Evolutionary conservation across 2,113 vertebrate species (phyloP).

Genomic region (Orthochromis indermauri): DNA sequence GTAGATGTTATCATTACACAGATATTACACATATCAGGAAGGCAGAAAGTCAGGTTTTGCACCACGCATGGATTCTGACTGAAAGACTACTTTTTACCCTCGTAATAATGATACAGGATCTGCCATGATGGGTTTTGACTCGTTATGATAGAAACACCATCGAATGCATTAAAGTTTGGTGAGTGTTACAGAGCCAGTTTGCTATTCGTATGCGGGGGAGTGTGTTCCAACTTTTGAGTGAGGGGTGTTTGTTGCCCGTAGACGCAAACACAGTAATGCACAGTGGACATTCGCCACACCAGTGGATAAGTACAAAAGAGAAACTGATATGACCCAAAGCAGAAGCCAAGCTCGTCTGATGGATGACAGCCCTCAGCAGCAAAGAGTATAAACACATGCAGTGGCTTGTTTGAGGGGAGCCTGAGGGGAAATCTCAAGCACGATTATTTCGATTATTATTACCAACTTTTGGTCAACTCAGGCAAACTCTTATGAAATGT

Average conservation of each 20-base stretch:
- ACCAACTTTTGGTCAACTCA: not conserved
- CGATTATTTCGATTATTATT: not conserved
- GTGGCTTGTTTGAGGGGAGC: constrained; percentile 37
- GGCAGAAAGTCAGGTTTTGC: not conserved
- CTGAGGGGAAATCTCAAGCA: not conserved
- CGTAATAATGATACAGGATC: not conserved
- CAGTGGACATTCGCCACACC: not conserved
- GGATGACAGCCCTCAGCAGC: not conserved
- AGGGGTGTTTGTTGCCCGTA: not conserved
- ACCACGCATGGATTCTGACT: not conserved
- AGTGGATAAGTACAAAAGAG: not conserved
- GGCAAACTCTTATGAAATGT: not conserved
- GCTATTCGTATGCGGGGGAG: not conserved
- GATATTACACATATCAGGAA: not conserved
- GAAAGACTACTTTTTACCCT: not conserved
- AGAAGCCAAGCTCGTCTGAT: constrained; percentile 27
- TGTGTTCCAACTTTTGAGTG: not conserved
- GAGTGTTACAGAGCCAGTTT: not conserved
- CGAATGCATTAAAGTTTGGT: not conserved
- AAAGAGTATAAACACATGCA: constrained; percentile 29
- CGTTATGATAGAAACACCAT: not conserved
- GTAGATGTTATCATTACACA: not conserved
- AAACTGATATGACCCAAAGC: constrained; percentile 13
- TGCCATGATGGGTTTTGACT: not conserved
- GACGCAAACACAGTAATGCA: not conserved